These are phyloP conservation scores for Pasiphila rectangulata DNA, from an alignment of 2,888 invertebrate species.

Conservation along the genomic window DNA sequence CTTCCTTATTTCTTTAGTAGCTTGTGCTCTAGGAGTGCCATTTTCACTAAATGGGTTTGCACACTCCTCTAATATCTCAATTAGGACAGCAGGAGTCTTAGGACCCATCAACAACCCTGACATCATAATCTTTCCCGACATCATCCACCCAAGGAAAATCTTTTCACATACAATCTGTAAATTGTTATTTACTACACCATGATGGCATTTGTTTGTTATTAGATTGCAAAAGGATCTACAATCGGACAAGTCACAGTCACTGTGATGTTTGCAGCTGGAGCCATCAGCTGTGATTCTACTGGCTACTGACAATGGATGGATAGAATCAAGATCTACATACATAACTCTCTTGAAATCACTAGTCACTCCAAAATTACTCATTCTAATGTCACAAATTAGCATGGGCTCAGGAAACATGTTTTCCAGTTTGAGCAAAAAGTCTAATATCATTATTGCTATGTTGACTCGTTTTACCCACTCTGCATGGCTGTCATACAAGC, in stretches of 20 bases:
- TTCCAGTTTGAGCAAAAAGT: slow-evolving; percentile 82
- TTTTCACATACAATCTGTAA: slow-evolving; percentile 85
- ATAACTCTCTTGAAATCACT: slow-evolving; percentile 75
- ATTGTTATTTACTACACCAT: slow-evolving; percentile 82
- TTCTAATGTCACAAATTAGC: slow-evolving; percentile 85
- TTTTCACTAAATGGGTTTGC: slow-evolving; percentile 76
- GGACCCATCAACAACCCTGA: slow-evolving; percentile 82
- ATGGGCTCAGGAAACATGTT: slow-evolving; percentile 81
- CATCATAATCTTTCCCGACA: slow-evolving; percentile 81
- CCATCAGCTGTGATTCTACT: slow-evolving; percentile 69
- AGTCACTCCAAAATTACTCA: slow-evolving; percentile 83
- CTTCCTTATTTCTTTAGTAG: slow-evolving; percentile 68
- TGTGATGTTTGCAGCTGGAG: slow-evolving; percentile 76
- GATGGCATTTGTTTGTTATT: slow-evolving; percentile 73
- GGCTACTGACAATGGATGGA: slow-evolving; percentile 79
- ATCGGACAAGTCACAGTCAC: slow-evolving; percentile 85
- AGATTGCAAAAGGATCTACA: slow-evolving; percentile 83
- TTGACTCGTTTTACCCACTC: slow-evolving; percentile 81
- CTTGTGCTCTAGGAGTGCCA: slow-evolving; percentile 67
- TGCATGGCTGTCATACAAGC: slow-evolving; percentile 72
- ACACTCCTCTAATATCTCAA: slow-evolving; percentile 80
- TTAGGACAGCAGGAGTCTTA: slow-evolving; percentile 79
- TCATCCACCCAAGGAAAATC: slow-evolving; percentile 83
- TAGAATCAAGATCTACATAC: slow-evolving; percentile 83
- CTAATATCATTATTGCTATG: slow-evolving; percentile 81